Conservation (phyloP, 2,797 vertebrate genomes). For the Centropyge bicolor region DNA sequence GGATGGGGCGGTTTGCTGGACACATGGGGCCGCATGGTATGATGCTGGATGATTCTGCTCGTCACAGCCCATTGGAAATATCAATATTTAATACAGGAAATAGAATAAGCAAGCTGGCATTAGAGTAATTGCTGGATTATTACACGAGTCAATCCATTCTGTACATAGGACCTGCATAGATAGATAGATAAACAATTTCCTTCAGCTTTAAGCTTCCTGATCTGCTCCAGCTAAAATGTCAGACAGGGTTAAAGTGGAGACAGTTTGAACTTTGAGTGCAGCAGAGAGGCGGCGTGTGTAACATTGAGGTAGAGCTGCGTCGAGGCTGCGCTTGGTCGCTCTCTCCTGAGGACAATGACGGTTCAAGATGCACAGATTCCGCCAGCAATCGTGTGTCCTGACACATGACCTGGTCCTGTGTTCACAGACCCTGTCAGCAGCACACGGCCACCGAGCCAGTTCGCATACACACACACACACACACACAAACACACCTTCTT, state of each 20-base stretch:
- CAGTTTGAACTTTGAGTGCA: neutral
- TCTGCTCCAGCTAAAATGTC: constrained; percentile 2
- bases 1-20: constrained; percentile 58
- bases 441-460: neutral
- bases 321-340: neutral
- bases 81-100: constrained; percentile 68
- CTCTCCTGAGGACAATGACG: neutral
- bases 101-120: constrained; percentile 37
- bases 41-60: constrained; percentile 53
- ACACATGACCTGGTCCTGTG: neutral
- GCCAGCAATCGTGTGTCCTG: neutral
- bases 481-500: constrained; percentile 9
- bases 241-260: neutral
- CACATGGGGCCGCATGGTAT: constrained; percentile 50
- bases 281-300: neutral
- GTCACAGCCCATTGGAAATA: constrained; percentile 51
- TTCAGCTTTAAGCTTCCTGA: neutral
- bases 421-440: constrained; percentile 2
- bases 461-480: neutral
- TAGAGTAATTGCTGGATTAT: constrained; percentile 52
- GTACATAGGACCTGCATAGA: neutral
- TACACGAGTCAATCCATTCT: constrained; percentile 6
- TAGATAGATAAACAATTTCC: neutral
- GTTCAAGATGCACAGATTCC: neutral
- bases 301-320: neutral